Percentiles rank a stretch among this genome's conserved stretches.
These are phyloP conservation scores for Arvicola amphibius DNA, from an alignment of 2,797 vertebrate genomes.

Conservation along the genomic window DNA sequence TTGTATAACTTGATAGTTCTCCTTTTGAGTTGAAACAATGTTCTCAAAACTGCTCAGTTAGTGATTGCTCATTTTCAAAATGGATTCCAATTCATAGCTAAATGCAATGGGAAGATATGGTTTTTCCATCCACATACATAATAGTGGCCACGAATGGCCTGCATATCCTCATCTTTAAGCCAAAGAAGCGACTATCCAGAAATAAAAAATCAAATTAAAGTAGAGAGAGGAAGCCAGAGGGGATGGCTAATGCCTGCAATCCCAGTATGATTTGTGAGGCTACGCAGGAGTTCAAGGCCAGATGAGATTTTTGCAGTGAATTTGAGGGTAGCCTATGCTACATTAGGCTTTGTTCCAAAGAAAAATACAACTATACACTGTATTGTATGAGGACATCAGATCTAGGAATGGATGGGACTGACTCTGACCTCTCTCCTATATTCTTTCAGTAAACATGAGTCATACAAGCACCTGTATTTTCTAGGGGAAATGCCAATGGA, in stretches of 20 bases:
- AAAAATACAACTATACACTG: background rate
- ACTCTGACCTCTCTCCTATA: background rate
- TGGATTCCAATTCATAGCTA: conserved; percentile 36
- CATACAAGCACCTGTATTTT: background rate
- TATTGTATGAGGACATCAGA: background rate
- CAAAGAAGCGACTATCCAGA: background rate
- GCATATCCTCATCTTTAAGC: background rate
- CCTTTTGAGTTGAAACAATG: conserved; percentile 15
- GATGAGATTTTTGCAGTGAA: background rate
- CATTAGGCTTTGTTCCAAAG: background rate
- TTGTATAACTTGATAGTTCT: background rate
- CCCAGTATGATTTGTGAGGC: background rate
- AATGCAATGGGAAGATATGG: background rate
- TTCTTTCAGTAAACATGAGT: background rate
- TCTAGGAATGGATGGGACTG: background rate
- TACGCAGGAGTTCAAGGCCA: background rate
- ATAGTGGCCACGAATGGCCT: background rate
- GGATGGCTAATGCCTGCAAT: too few relatives aligned
- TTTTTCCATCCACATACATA: background rate
- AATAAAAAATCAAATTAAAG: conserved; percentile 26
- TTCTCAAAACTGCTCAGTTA: background rate
- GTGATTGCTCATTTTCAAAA: conserved; percentile 24
- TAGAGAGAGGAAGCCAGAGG: background rate
- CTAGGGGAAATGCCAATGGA: background rate
- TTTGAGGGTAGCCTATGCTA: background rate